These are phyloP conservation scores for Periophthalmus magnuspinnatus DNA, from an alignment of 2,797 vertebrate genomes.

Conservation along the genomic window DNA sequence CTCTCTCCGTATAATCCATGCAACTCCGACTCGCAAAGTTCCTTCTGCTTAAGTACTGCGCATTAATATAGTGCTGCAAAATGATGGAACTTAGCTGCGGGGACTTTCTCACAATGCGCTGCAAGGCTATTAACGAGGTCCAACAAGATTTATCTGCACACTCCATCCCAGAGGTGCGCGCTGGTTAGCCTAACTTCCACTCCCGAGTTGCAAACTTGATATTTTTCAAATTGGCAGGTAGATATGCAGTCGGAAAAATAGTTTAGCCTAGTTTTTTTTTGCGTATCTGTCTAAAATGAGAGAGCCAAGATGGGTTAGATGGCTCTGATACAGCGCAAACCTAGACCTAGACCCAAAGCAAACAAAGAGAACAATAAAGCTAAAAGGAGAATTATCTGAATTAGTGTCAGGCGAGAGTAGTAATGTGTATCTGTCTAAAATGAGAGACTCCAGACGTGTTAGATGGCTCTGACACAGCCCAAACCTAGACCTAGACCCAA, in stretches of 20 bases:
- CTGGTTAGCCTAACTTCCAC: neutral
- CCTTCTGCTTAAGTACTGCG: neutral
- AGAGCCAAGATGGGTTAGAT: too few species aligned
- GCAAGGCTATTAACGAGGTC: constrained; percentile 9
- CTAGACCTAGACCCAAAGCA: too few species aligned
- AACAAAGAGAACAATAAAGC: too few species aligned
- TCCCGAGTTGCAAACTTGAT: neutral
- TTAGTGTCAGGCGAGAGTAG: too few species aligned
- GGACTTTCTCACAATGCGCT: constrained; percentile 2
- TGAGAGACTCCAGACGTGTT: too few species aligned
- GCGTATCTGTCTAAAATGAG: neutral
- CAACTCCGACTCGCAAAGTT: neutral
- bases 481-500: too few species aligned
- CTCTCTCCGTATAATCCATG: neutral
- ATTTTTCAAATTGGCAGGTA: neutral
- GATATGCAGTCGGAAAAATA: neutral
- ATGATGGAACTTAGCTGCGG: constrained; percentile 10
- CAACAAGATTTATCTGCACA: neutral
- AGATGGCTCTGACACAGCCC: too few species aligned
- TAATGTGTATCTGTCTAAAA: too few species aligned
- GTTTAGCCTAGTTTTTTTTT: neutral
- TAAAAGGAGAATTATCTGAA: too few species aligned
- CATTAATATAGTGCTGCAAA: constrained; percentile 4
- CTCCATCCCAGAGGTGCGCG: neutral
- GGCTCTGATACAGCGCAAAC: too few species aligned